Base-by-base conservation (phyloP, 2,888 invertebrate species). In the Hydrotaea diabolus region DNA sequence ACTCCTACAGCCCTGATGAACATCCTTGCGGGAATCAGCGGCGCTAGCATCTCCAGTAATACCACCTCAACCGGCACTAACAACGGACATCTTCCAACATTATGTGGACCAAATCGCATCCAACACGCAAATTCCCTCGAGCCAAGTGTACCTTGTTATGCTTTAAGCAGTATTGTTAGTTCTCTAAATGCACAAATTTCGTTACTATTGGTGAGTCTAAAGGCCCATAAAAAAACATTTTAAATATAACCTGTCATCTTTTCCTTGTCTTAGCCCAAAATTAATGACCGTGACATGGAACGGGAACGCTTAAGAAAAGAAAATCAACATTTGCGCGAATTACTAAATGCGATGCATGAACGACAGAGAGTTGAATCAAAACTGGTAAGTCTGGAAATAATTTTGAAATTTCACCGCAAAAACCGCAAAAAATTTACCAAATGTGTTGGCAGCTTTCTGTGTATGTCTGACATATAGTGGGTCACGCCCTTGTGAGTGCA, bases 221-320 rank as follows among this genome's bases (percentile, higher is more conserved):
- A 7, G 3, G 31, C 31, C 49, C 17, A 66, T 31, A 59, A n/a
- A 1, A 4, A 31, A 2, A 31, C 2, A 31, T 31, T 4, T 31
- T 31, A 7, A 7, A 31, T 7, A 31, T 31, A 31, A 31, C 2
- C 31, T 31, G 31, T 31, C 0, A 39, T 0, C 17, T 2, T 23
- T 17, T 72, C 62, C 31, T 71, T 31, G 72, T 80, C 39, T 62
- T 76, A 96, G 96, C 95, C 95, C 92, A 94, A 96, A 89, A 94
- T 96, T 83, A 95, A 95, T 91, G 95, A 95, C 89, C 93, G 95
- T 88, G 96, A 96, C 90, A 95, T 96, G 89, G 96, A 96, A 91
- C 93, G 95, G 80, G 96, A 96, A 89, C 93, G 94, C 88, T 92
- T 96, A 88, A 94, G 96, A 53, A 94, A 94, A 87, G 96, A 96